Evolutionary conservation across 1,140 invertebrate genomes (phyloP), one percentile per base, ranked within the genome.

Genomic region (Limonius californicus): DNA sequence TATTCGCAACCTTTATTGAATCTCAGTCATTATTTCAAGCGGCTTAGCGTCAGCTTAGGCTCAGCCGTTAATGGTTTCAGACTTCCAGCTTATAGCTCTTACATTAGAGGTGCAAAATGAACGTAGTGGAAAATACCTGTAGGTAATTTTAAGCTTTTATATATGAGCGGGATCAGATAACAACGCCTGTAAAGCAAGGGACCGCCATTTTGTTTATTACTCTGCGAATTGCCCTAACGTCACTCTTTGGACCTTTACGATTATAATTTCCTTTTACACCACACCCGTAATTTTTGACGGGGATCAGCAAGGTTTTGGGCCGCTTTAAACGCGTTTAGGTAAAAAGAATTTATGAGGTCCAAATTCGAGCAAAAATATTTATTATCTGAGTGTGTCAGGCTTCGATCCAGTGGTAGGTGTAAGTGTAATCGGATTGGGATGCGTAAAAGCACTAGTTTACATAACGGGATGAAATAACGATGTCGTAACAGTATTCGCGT

Each of bases 1-100:
- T 65, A 70, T 68, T 66, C 61, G 66, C 68, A 61, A 57, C 64
- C 64, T 68, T 68, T 68, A 68, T 70, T 68, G 68, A 70, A 70
- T 70, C 66, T 70, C 66, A 70, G 66, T 70, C 66, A 70, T 70
- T 70, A 68, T 68, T 70, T 70, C 65, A 43, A 30, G 30, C 55
- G 63, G 68, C 65, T 69, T 69, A 67, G 42, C 47, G 62, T 67
- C 63, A 57, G 63, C 45, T 61, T 47, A 61, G 54, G 57, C 60
- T 50, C 16, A 50, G 45, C 45, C 61, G 43, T 66, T 65, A 68
- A 67, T 67, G 65, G 63, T 65, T 64, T 62, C 55, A 64, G 45
- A 50, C 45, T 50, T 21, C 9, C 45, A 21, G 45, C 18, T 50
- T 50, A 50, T 19, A 50, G 45, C 45, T 50, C 16, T 50, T 50